phyloP scores from a whole-genome alignment of 2,888 invertebrate genomes.

The Sphinx pinastri region DNA sequence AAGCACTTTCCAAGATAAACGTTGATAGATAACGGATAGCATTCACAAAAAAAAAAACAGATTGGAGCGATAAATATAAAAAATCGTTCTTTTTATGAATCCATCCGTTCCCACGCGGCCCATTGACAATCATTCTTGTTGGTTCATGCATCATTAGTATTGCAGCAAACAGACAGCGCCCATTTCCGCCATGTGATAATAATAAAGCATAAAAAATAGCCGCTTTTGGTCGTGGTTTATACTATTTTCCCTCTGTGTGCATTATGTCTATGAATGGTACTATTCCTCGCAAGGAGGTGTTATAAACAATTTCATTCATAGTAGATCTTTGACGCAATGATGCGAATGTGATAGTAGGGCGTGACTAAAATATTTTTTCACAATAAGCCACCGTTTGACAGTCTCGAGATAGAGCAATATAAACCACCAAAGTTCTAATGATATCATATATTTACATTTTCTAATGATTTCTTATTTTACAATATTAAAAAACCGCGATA shows the following conservation, averaged over 20 bases:
- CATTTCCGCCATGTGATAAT: constrained; percentile 72
- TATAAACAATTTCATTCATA: neutral
- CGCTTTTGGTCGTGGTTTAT: constrained; percentile 12
- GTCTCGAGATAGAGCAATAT: constrained; percentile 28
- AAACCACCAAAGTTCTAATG: constrained; percentile 1
- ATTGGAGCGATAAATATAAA: constrained; percentile 33
- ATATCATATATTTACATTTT: no score
- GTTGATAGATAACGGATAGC: constrained; percentile 1
- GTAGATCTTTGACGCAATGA: neutral
- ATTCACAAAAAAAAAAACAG: constrained; percentile 12
- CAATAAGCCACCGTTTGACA: constrained; percentile 29
- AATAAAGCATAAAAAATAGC: constrained; percentile 50
- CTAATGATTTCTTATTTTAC: no score
- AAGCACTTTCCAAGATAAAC: neutral
- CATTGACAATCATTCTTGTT: constrained; percentile 53
- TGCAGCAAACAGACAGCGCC: constrained; percentile 62
- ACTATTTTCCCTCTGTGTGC: constrained; percentile 14
- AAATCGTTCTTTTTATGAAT: constrained; percentile 40
- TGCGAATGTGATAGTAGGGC: constrained; percentile 11
- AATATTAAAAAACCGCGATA: no score
- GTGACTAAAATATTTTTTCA: constrained; percentile 28
- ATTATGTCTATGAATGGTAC: constrained; percentile 1
- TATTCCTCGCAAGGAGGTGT: neutral
- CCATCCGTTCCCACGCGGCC: constrained; percentile 65
- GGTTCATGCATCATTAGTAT: constrained; percentile 66